Conservation (phyloP, 2,888 invertebrate species). For the Dendrolimus houi region DNA sequence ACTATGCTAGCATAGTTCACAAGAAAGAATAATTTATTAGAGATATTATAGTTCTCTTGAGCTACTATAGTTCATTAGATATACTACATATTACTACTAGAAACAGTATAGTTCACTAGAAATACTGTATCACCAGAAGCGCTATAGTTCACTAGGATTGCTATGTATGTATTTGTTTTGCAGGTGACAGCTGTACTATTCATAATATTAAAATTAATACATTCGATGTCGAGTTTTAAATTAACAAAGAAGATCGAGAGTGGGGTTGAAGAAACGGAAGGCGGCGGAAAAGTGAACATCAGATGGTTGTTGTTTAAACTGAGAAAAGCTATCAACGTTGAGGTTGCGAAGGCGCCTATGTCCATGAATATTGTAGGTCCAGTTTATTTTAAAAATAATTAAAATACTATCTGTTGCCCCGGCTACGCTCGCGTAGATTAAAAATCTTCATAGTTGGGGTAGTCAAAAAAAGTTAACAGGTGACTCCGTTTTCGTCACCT, state of each 20-base stretch:
- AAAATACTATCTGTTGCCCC: not conserved
- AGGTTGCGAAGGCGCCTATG: constrained; percentile 83
- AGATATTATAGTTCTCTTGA: too few species aligned
- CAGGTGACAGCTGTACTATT: constrained; percentile 70
- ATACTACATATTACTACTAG: too few species aligned
- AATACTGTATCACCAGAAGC: too few species aligned
- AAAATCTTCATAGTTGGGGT: too few species aligned
- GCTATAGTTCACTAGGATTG: too few species aligned
- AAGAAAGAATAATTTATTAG: too few species aligned
- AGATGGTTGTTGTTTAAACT: constrained; percentile 86
- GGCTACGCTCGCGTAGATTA: too few species aligned
- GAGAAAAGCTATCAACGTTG: constrained; percentile 85
- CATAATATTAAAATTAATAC: constrained; percentile 72
- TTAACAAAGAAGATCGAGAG: constrained; percentile 30
- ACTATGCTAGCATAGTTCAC: too few species aligned
- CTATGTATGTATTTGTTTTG: constrained; percentile 5
- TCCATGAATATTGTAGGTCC: constrained; percentile 81
- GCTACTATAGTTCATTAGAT: too few species aligned
- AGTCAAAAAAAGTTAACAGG: too few species aligned
- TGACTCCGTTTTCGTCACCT: too few species aligned
- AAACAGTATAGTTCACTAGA: too few species aligned
- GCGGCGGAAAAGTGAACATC: constrained; percentile 77
- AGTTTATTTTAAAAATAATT: not conserved
- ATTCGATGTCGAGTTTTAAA: constrained; percentile 41
- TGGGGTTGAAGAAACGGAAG: constrained; percentile 42